phyloP scores from a whole-genome alignment of 2,797 vertebrate genomes.

The Kryptolebias ocellatus region DNA sequence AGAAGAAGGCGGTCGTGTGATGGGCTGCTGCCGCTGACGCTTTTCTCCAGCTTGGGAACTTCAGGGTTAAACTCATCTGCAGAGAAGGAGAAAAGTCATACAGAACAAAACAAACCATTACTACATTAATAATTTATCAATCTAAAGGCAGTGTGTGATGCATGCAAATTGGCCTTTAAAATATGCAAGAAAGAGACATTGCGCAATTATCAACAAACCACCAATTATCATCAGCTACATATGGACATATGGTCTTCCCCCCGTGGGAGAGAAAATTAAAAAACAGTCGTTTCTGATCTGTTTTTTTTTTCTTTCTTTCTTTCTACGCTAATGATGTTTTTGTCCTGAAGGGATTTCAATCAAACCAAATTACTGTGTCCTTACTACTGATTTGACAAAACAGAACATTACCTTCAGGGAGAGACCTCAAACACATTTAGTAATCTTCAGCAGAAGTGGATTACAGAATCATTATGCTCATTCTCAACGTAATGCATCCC shows the following conservation, averaged over 20 bases:
- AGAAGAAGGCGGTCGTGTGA: constrained; percentile 91
- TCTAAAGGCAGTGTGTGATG: constrained; percentile 45
- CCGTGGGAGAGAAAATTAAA: constrained; percentile 55
- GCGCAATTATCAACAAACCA: constrained; percentile 70
- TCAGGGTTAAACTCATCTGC: constrained; percentile 92
- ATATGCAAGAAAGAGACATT: constrained; percentile 56
- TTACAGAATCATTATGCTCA: constrained; percentile 57
- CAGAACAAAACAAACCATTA: constrained; percentile 51
- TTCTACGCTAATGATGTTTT: constrained; percentile 74
- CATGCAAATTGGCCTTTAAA: constrained; percentile 60
- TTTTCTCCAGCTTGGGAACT: constrained; percentile 97
- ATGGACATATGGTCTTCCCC: constrained; percentile 60
- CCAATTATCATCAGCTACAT: constrained; percentile 71
- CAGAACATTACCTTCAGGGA: constrained; percentile 66
- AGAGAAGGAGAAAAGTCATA: constrained; percentile 25
- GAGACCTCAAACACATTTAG: constrained; percentile 46
- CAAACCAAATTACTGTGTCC: constrained; percentile 68
- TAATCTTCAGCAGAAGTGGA: constrained; percentile 56
- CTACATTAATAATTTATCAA: constrained; percentile 70
- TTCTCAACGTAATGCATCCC: constrained; percentile 39
- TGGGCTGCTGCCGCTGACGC: constrained; percentile 94
- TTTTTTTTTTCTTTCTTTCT: constrained; percentile 22
- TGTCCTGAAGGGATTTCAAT: constrained; percentile 76
- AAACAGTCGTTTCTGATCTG: constrained; percentile 58
- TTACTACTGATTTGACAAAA: constrained; percentile 73